Evolutionary conservation across 37 sponge, comb jelly and placozoan genomes (phyloP).

Genomic region (Agelas oroides): DNA sequence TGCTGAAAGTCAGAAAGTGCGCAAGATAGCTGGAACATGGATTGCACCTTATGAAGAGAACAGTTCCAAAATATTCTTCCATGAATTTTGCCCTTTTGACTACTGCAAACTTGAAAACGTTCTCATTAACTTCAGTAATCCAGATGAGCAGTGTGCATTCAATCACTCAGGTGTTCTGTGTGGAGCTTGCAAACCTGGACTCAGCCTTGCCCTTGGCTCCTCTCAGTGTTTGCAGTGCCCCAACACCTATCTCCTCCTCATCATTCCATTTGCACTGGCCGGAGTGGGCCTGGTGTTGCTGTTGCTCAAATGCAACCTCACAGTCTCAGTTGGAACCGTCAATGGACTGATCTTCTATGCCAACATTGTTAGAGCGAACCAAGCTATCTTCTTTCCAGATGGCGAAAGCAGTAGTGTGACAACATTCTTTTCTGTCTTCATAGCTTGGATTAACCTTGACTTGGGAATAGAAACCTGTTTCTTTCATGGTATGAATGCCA

Average conservation of each 20-base stretch:
- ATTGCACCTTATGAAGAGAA: too few species aligned
- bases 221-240: not conserved
- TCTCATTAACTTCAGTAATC: not conserved
- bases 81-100: too few species aligned
- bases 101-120: too few species aligned
- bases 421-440: not conserved
- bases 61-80: too few species aligned
- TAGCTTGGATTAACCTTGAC: conserved; percentile 9
- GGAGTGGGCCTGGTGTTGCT: not conserved
- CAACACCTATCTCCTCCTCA: not conserved
- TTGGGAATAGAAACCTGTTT: conserved; percentile 5
- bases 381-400: not conserved
- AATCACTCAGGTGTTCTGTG: conserved; percentile 10
- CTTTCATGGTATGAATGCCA: conserved; percentile 2
- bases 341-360: not conserved
- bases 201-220: not conserved
- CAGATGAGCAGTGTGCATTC: not conserved
- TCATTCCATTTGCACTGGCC: not conserved
- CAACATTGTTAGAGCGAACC: not conserved
- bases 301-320: not conserved
- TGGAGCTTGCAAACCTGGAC: not conserved
- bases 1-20: too few species aligned
- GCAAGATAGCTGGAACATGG: too few species aligned
- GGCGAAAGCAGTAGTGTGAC: too few species aligned
- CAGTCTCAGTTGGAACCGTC: not conserved